Conservation (phyloP, 2,113 vertebrate species). For the Malurus alboscapulatus region DNA sequence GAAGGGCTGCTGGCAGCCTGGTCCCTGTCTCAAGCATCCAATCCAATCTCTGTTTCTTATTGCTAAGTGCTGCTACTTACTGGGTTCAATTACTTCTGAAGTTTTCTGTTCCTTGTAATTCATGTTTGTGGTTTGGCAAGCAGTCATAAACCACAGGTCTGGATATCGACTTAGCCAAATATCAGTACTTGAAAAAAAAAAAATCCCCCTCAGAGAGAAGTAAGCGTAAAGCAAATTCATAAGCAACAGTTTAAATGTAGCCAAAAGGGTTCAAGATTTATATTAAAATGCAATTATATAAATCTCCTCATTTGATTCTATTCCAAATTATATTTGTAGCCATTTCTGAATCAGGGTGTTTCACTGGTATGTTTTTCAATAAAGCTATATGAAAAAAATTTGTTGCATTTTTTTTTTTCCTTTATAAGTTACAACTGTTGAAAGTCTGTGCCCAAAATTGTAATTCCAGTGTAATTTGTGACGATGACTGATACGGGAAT, state of each 20-base stretch:
- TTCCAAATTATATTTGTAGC: not conserved
- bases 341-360: not conserved
- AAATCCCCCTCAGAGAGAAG: not conserved
- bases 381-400: not conserved
- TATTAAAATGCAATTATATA: not conserved
- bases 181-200: not conserved
- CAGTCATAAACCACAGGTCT: not conserved
- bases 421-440: not conserved
- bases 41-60: not conserved
- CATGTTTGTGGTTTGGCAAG: not conserved
- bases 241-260: not conserved
- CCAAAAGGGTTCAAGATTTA: not conserved
- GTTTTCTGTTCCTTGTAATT: not conserved
- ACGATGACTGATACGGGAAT: not conserved
- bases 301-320: not conserved
- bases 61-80: rapidly evolving
- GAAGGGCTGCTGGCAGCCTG: not conserved
- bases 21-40: not conserved
- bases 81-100: not conserved
- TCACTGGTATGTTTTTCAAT: not conserved
- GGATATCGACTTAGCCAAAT: not conserved
- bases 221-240: not conserved
- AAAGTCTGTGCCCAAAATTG: not conserved
- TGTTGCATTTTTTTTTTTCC: not conserved
- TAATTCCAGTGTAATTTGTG: not conserved